A percentile compares a stretch with the other conserved stretches of the same genome.
Conservation (phyloP, 2,797 vertebrate species). For the Gymnoscopelus braueri region DNA sequence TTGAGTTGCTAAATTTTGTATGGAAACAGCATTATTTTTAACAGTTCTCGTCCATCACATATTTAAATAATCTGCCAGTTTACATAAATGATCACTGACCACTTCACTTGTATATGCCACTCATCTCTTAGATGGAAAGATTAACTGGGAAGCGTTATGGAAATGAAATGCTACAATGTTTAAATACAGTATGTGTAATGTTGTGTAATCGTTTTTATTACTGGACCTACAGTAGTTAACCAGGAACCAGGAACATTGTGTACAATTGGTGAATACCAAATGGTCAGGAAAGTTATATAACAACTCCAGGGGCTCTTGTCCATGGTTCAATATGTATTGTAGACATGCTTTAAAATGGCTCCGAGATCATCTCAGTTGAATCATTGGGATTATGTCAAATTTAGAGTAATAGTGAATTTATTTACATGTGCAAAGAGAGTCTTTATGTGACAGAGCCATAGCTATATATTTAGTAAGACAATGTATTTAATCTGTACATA, state of each 20-base stretch:
- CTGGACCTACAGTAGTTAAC: conserved; percentile 3
- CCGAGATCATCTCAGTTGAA: conserved; percentile 44
- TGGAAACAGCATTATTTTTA: background rate
- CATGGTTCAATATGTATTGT: conserved; percentile 47
- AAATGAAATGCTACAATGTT: background rate
- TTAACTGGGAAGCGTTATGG: background rate
- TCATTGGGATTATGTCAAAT: conserved; percentile 45
- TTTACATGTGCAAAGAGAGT: conserved; percentile 73
- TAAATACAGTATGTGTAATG: conserved; percentile 6
- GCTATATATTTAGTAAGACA: conserved; percentile 81
- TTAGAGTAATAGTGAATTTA: conserved; percentile 65
- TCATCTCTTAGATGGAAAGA: conserved; percentile 9
- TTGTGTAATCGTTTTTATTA: conserved; percentile 2
- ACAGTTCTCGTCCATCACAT: background rate
- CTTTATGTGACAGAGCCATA: conserved; percentile 77
- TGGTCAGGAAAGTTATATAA: conserved; percentile 15
- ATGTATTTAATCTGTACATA: conserved; percentile 81
- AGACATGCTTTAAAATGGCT: conserved; percentile 42
- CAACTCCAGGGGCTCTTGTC: conserved; percentile 74
- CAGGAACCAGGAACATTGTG: conserved; percentile 1
- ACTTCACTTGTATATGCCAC: background rate
- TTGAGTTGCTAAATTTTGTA: background rate
- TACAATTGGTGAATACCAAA: conserved; percentile 34
- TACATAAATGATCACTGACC: background rate
- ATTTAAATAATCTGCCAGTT: conserved; percentile 3